Base-by-base conservation (phyloP, 2,888 invertebrate species). In the Phaonia tiefii region DNA sequence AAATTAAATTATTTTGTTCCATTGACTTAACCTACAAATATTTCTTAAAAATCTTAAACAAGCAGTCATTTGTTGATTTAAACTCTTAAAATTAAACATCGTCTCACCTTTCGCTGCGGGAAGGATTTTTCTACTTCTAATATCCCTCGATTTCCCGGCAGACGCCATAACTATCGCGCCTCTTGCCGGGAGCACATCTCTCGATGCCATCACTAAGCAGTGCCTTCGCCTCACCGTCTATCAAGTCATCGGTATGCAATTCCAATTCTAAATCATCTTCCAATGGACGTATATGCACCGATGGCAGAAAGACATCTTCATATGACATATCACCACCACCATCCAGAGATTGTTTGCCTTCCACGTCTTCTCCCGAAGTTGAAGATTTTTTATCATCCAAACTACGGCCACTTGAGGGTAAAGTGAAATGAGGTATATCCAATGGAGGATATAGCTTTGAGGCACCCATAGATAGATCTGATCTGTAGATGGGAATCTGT, bases 151-250 rank as follows among this genome's bases (percentile, higher is more conserved):
- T 86, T 84, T 90, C 87, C 84, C 91, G 91, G 86, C 93, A 94
- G 54, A 95, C 92, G 8, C 95, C 95, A 77, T 92, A 92, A n/a
- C 93, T 92, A 87, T 96, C 94, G 39, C 95, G 92, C 84, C 92
- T 92, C 85, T 94, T 92, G 63, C 93, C 95, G 0, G 95, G 95
- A 17, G 95, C 95, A 88, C 96, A 96, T 87, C 95, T 94, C 86
- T 95, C 95, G 79, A 88, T 51, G 67, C 92, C 92, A 20, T 93
- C 94, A 0, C 95, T 95, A 20, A 95, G 85, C 56, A 95, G 91
- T 7, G 86, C 85, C 92, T 93, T 86, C 92, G 90, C 86, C 49
- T 78, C 78, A 1, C 73, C 73, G 25, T 83, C 84, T 17, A 84
- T 73, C 4, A 83, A 70, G 25, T 54, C 65, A 22, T 80, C 75